These are phyloP conservation scores for Smittia sp. DNA, from an alignment of 2,888 invertebrate genomes.

Conservation along the genomic window DNA sequence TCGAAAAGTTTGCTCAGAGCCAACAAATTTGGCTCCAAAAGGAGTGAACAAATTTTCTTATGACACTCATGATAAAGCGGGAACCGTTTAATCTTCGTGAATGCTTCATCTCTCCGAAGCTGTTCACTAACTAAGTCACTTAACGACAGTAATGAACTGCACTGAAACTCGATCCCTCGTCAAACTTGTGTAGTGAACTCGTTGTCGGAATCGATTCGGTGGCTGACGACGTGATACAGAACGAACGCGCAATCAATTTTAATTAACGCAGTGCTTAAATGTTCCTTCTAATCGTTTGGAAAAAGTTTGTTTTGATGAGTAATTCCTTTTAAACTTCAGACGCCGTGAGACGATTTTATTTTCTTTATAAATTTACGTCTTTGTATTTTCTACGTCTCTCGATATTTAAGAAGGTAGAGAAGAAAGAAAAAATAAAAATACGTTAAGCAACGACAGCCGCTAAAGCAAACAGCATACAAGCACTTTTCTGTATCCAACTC, in stretches of 20 bases:
- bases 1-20: too few species aligned
- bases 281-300: neutral
- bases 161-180: neutral
- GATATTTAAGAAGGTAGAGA: neutral
- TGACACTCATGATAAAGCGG: neutral
- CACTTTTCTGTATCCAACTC: neutral
- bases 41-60: too few species aligned
- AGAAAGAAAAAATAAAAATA: conserved; percentile 21
- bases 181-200: neutral
- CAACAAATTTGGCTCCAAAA: too few species aligned
- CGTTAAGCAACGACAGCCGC: conserved; percentile 34
- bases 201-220: neutral
- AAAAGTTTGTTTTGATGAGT: conserved; percentile 34
- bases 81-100: too few species aligned
- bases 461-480: conserved; percentile 25
- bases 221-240: neutral
- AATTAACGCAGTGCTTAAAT: conserved; percentile 9
- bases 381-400: neutral
- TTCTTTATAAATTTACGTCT: conserved; percentile 32
- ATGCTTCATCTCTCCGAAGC: too few species aligned
- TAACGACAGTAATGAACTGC: conserved; percentile 3
- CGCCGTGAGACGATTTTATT: conserved; percentile 33
- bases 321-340: conserved; percentile 15
- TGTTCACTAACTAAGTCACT: neutral
- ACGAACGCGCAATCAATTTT: conserved; percentile 14